Evolutionary conservation across 1,140 invertebrate species (phyloP), one percentile per base, ranked within the genome.

Genomic region (Listronotus oregonensis): DNA sequence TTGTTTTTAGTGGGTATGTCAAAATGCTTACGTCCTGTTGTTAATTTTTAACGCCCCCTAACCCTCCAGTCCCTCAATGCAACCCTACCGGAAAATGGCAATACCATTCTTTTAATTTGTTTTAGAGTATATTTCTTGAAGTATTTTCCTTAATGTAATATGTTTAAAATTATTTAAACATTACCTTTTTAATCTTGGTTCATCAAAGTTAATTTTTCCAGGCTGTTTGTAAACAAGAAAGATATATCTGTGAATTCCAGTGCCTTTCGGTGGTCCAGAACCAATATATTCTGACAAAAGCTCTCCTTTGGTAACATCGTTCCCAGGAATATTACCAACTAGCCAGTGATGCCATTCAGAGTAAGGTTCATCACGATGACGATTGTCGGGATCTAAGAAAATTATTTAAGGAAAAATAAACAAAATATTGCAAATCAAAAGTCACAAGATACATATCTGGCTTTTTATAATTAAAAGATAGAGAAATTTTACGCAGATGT

Each of bases 281-380:
- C 94, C 94, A 66, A 96, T 82, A 78, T 95, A 97, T 0, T 86
- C 88, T 6, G 87, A 87, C 0, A 96, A 78, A 0, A 61, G 59
- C 51, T 77, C 87, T 6, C 95, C 95, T 32, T 85, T 81, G 0
- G 75, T 70, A 0, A 97, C 77, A 51, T 92, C 82, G 57, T 79
- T 82, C 10, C 90, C 93, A 5, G 91, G 92, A 74, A 98, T 94
- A 75, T 98, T 98, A 4, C 85, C 90, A 1, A 97, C 90, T 4
- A 96, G 78, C 94, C 94, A 97, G 78, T 97, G 95, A 72, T 93
- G 90, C 89, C 90, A 95, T 81, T 96, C 94, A 42, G 87, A 91
- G 50, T 85, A 90, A 0, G 88, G 91, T 32, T 90, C 82, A 8
- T 86, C 81, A 3, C 93, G 86, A 73, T 88, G 92, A 12, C 94